Percentiles rank a stretch among this genome's conserved stretches.
Conservation (phyloP, 1,140 invertebrate genomes). For the Kradibia gibbosae region DNA sequence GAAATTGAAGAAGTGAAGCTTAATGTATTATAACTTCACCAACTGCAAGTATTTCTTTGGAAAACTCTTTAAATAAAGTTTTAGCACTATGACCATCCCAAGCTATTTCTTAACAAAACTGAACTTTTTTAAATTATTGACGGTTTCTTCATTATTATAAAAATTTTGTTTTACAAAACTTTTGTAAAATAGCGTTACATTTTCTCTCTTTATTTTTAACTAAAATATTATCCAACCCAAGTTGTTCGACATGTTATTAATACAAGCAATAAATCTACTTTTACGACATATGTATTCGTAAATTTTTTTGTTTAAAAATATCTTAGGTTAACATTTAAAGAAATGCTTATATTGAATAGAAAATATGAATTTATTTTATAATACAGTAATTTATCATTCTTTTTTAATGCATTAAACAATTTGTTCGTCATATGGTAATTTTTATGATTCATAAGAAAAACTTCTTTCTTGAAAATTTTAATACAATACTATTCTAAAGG, state of each 20-base stretch:
- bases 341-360: too few species aligned
- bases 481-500: background rate
- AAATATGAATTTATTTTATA: too few species aligned
- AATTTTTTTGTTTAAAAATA: too few species aligned
- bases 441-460: background rate
- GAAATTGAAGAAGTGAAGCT: background rate
- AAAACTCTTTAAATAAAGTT: background rate
- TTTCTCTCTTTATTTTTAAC: background rate
- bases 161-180: background rate
- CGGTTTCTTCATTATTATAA: background rate
- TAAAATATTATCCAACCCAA: background rate
- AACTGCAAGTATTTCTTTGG: constrained; percentile 9
- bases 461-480: background rate
- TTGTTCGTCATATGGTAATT: too few species aligned
- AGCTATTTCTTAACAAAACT: constrained; percentile 1
- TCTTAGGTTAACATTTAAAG: too few species aligned
- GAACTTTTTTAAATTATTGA: background rate
- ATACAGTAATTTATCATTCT: too few species aligned
- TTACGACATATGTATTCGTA: too few species aligned
- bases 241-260: background rate
- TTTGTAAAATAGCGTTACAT: background rate
- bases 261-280: too few species aligned
- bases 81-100: background rate
- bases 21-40: background rate
- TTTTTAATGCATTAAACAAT: too few species aligned